Evolutionary conservation across 2,113 vertebrate genomes (phyloP), one percentile per base, ranked within the genome.

Genomic region (Chaenocephalus aceratus): DNA sequence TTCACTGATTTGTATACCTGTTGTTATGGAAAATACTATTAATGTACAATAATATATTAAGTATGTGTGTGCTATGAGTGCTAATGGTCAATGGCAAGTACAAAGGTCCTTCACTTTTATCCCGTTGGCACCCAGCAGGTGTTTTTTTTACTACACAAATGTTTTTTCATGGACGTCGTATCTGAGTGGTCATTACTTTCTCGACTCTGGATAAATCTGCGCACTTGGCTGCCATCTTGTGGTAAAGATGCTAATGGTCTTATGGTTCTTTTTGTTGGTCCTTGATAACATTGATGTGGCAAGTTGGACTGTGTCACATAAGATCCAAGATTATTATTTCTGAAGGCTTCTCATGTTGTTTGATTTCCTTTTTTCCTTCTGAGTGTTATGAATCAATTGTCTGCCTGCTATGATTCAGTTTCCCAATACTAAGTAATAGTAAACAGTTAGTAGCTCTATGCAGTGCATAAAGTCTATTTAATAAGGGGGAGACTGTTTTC

Each of bases 171-270:
- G 21, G 34, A 58, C 18, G 59, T 56, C 46, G 51, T 46, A 36
- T 57, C 6, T 16, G 8, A 58, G 11, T 36, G 21, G 21, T 26
- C 2, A 21, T 23, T 74, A 12, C 60, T 9, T 41, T 49, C 36
- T n/a, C 1, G 26, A 4, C 11, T 5, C 7, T 36, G 6, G 34
- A 41, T 15, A 10, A 45, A 30, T 45, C 14, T 10, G 21, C 15
- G 46, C 1, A 36, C 12, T 76, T 67, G 89, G 79, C 74, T 91
- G 81, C 63, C 79, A 86, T 72, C 87, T 86, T 56, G 76, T 85
- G 82, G 76, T 77, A 0, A 3, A 70, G 36, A 6, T 13, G 14
- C 6, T n/a, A 23, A 10, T 14, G 2, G 13, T 48, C 56, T 30
- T 10, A n/a, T 49, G 10, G n/a, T 10, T 62, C 8, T 18, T 30